Base-by-base conservation (phyloP, 2,113 vertebrate species). In the Cebidichthys violaceus region DNA sequence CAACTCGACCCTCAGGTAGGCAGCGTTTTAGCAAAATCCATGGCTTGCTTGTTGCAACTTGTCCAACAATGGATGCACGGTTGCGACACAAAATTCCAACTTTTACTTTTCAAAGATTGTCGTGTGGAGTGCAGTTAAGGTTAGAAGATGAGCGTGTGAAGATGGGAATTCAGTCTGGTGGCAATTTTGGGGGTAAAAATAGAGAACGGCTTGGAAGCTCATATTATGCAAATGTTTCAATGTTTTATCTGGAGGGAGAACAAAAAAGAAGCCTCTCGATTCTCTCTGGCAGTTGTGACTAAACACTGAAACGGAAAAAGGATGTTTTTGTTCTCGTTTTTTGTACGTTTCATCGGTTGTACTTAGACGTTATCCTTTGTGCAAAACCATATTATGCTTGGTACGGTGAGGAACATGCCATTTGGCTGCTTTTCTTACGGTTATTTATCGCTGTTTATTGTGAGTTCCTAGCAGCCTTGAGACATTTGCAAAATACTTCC, bases 221-320 rank as follows among this genome's bases (percentile, higher is more conserved):
- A 50, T 86, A 81, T 91, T 89, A 91, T 90, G 85, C 82, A 82
- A 92, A 92, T 93, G 79, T 89, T 90, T 87, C 72, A 83, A 86
- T 89, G 88, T 89, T 86, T 92, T 82, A 83, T 89, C 85, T 82
- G 67, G 74, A 13, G 73, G 75, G 70, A 57, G 43, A 35, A 14
- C 31, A 62, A 0, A 67, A 78, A 68, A 70, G 70, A 77, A 54
- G 86, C 66, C 18, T 85, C 76, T 67, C 47, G 50, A 86, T 85
- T 87, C 62, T 89, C 82, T 79, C 61, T 83, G 85, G 82, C 79
- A 79, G 81, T 81, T 87, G 82, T 88, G 83, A 89, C 80, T 83
- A 88, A 91, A 86, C 74, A 81, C 57, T 82, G 82, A 70, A 52
- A 70, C 43, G 37, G 54, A 70, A 88, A 86, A 75, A 71, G 77